Evolutionary conservation across 53 echinoderm and acorn worm genomes (phyloP), one percentile per base, ranked within the genome.

Genomic region (Holothuria scabra): DNA sequence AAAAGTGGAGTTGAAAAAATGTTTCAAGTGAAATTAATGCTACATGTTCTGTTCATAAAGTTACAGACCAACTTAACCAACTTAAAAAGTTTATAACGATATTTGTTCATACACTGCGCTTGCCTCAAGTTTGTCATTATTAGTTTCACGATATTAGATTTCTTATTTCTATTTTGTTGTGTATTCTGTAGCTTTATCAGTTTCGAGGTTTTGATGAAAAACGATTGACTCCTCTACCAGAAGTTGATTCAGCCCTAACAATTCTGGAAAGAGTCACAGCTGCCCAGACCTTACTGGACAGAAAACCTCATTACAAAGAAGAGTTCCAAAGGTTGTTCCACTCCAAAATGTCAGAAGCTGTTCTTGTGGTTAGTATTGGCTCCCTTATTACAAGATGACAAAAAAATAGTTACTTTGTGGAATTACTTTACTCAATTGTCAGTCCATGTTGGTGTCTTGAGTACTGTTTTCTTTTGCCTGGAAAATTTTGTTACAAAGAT

Each of bases 291-390:
- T 89, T 83, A 46, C 93, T 99, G 5, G 59, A 67, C 55, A 87
- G 56, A 31, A 95, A 99, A 48, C 88, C 91, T 13, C 89, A 94
- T 52, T 99, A 99, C 84, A 92, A 83, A 82, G 80, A 70, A 26
- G 99, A 99, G 59, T 99, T 99, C 84, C 91, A 86, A 81, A 76
- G 99, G 48, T 84, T 99, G 2, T 94, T 95, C 72, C 84, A 85
- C 61, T 99, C 94, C 18, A 94, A 90, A 84, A 99, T 99, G 99
- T 94, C 94, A 23, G 99, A 99, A 88, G 99, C 99, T 58, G 91
- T 99, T 18, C 80, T 99, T 21, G 84, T 95, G 13, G 99, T 99
- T 88, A 92, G 92, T 52, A 16, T 52, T 16, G 14, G 52, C 18
- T 52, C 18, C 3, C 18, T 4, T 52, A 3, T 52, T 52, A 18